Percentiles rank a stretch among this genome's conserved stretches.
Evolutionary conservation across 2,888 invertebrate genomes (phyloP).

Genomic region (Marasmarcha lunaedactyla): DNA sequence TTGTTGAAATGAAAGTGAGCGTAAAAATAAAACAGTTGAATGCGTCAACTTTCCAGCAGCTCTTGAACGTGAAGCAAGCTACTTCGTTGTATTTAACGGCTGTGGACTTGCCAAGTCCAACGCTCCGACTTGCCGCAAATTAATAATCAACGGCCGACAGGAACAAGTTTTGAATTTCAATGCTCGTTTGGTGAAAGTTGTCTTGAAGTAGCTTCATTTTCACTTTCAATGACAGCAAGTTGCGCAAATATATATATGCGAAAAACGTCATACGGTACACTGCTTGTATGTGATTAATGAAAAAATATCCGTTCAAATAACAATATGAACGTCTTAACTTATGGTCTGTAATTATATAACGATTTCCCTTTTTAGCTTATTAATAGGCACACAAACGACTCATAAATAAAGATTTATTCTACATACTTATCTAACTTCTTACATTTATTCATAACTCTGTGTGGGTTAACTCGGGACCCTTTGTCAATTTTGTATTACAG

Average conservation of each 20-base stretch:
- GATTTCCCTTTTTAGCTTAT: too few species aligned
- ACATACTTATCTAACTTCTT: too few species aligned
- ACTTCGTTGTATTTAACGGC: conserved; percentile 52
- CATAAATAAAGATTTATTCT: too few species aligned
- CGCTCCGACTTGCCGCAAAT: conserved; percentile 41
- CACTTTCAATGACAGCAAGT: conserved; percentile 41
- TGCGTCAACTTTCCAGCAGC: conserved; percentile 34
- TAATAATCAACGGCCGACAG: conserved; percentile 35
- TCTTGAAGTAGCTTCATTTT: conserved; percentile 31
- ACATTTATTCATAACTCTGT: too few species aligned
- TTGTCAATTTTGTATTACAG: too few species aligned
- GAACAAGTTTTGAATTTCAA: conserved; percentile 67
- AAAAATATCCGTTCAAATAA: too few species aligned
- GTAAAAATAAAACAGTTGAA: neutral
- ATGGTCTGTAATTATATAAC: too few species aligned
- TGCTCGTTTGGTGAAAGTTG: conserved; percentile 52
- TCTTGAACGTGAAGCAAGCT: conserved; percentile 40
- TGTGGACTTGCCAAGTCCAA: conserved; percentile 32
- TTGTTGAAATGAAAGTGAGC: conserved; percentile 16
- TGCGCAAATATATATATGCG: conserved; percentile 21
- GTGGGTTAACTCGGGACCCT: too few species aligned
- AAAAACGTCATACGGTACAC: too few species aligned
- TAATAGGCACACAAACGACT: too few species aligned
- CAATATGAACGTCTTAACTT: too few species aligned
- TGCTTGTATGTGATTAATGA: too few species aligned